phyloP scores from a whole-genome alignment of 1,140 invertebrate species.

The Caenorhabditis elegans region DNA sequence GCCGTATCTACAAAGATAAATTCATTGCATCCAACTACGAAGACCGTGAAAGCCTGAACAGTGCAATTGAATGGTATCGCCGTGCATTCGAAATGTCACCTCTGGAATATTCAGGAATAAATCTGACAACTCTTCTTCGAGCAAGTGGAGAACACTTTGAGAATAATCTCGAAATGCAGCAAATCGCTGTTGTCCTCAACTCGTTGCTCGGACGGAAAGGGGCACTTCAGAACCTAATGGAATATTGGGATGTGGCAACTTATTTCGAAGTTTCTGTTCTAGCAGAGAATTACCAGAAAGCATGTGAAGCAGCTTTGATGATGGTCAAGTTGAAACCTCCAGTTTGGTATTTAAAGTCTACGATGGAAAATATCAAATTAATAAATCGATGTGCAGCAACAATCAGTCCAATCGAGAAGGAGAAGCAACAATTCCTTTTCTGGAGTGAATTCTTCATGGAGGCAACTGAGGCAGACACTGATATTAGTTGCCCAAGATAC shows the following conservation, averaged over 20 bases:
- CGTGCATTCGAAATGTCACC: conserved; percentile 96
- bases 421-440: conserved; percentile 72
- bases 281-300: conserved; percentile 93
- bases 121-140: conserved; percentile 94
- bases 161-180: conserved; percentile 84
- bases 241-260: conserved; percentile 99
- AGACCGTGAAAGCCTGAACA: conserved; percentile 82
- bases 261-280: conserved; percentile 96
- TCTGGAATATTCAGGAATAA: conserved; percentile 98
- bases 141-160: conserved; percentile 93
- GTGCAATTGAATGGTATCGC: conserved; percentile 95
- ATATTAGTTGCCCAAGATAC: conserved; percentile 69
- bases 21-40: conserved; percentile 92
- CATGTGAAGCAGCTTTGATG: conserved; percentile 93
- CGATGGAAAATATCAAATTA: conserved; percentile 92
- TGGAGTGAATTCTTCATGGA: conserved; percentile 96
- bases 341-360: conserved; percentile 93
- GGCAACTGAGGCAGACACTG: conserved; percentile 79
- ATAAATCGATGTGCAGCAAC: conserved; percentile 75
- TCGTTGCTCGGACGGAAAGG: conserved; percentile 98
- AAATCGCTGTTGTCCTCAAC: conserved; percentile 86
- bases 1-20: conserved; percentile 97
- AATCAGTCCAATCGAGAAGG: conserved; percentile 66
- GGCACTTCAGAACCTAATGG: conserved; percentile 83
- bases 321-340: conserved; percentile 99